Evolutionary conservation across 1,140 invertebrate species (phyloP).

Genomic region (Penaeus japonicus): DNA sequence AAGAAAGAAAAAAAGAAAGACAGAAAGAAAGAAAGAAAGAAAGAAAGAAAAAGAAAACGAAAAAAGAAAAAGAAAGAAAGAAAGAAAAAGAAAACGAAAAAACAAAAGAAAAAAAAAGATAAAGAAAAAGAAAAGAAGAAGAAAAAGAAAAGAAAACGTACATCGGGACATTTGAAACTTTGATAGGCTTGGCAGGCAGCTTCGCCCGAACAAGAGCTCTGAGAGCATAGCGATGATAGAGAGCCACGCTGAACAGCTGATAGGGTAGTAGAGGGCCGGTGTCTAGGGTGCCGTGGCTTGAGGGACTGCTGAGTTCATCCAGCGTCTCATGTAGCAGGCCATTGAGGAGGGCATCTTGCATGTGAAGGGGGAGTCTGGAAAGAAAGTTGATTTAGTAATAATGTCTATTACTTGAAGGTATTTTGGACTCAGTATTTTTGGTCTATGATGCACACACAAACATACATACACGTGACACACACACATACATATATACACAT

Average conservation of each 20-base stretch:
- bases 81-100: too few relatives aligned
- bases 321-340: constrained; percentile 40
- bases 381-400: not conserved
- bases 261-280: constrained; percentile 42
- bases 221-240: constrained; percentile 52
- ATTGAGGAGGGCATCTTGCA: constrained; percentile 49
- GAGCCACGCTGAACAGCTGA: constrained; percentile 47
- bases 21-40: too few relatives aligned
- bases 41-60: too few relatives aligned
- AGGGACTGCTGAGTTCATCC: constrained; percentile 41
- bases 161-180: constrained; percentile 53
- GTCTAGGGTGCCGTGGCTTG: constrained; percentile 35
- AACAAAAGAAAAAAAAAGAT: too few relatives aligned
- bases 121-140: not conserved
- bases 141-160: not conserved
- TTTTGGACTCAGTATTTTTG: not conserved
- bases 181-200: constrained; percentile 38
- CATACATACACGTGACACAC: too few relatives aligned
- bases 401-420: not conserved
- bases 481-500: too few relatives aligned
- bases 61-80: too few relatives aligned
- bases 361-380: constrained; percentile 48
- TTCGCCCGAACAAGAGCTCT: constrained; percentile 44
- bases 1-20: too few relatives aligned
- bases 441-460: too few relatives aligned